These are phyloP conservation scores for Aphrophora alni DNA, from an alignment of 2,888 invertebrate genomes.

Conservation along the genomic window DNA sequence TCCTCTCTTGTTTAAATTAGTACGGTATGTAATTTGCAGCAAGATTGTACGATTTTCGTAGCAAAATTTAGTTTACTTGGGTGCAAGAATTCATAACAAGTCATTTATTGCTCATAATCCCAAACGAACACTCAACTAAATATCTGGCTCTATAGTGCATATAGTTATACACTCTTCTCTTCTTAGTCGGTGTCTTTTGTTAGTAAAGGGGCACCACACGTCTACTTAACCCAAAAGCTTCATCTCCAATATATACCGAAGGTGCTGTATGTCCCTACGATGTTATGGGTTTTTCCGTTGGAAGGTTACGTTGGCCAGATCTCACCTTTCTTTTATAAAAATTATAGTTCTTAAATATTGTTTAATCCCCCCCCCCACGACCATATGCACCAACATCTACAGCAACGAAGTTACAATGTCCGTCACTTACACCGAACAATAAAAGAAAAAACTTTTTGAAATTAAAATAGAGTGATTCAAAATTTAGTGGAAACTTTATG, in stretches of 20 bases:
- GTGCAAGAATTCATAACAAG: background rate
- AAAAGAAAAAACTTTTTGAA: constrained; percentile 13
- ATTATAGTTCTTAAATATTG: constrained; percentile 8
- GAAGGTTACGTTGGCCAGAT: constrained; percentile 6
- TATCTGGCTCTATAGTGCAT: too few relatives aligned
- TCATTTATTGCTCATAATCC: constrained; percentile 10
- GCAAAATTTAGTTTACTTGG: background rate
- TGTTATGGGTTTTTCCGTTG: background rate
- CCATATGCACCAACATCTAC: too few relatives aligned
- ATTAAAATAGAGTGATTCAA: constrained; percentile 10
- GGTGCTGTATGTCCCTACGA: background rate
- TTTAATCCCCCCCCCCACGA: too few relatives aligned
- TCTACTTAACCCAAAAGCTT: too few relatives aligned
- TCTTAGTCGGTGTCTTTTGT: too few relatives aligned
- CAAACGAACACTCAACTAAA: too few relatives aligned
- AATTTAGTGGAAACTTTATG: background rate
- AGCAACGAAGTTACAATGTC: too few relatives aligned
- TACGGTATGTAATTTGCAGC: constrained; percentile 13
- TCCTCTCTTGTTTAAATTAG: background rate
- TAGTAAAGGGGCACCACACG: too few relatives aligned
- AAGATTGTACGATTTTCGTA: constrained; percentile 7
- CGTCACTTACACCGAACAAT: background rate
- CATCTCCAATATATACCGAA: too few relatives aligned
- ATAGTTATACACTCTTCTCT: too few relatives aligned
- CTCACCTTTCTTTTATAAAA: constrained; percentile 18